Conservation (phyloP, 2,113 vertebrate genomes). For the Scopus umbretta region DNA sequence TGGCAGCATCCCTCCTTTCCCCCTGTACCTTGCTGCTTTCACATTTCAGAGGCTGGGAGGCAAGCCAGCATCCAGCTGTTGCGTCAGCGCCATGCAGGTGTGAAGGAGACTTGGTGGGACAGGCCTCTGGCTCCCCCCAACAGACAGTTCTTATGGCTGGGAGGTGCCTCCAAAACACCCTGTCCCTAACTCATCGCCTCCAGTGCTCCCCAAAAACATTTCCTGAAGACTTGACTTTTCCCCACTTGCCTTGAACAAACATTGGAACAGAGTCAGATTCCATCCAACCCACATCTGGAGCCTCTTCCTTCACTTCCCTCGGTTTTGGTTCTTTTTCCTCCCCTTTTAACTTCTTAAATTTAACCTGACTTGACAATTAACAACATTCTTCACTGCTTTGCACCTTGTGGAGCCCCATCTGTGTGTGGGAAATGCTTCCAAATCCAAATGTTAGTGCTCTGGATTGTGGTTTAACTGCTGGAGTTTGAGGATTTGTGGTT, state of each 20-base stretch:
- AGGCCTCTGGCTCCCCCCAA: not conserved
- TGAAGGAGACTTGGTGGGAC: not conserved
- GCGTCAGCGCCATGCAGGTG: fast-evolving
- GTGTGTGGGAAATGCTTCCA: slow-evolving; percentile 7
- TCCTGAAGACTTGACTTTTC: not conserved
- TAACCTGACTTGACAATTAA: slow-evolving; percentile 44
- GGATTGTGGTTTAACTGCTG: not conserved
- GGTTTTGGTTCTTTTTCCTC: not conserved
- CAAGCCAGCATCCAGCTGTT: not conserved
- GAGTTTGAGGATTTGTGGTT: not conserved
- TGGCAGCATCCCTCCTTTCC: not conserved
- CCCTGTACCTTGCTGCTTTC: not conserved
- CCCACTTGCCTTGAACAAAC: not conserved
- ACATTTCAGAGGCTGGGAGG: not conserved
- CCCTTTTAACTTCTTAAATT: slow-evolving; percentile 20
- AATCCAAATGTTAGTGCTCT: slow-evolving; percentile 11
- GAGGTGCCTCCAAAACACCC: not conserved
- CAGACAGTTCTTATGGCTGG: not conserved
- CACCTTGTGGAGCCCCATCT: slow-evolving; percentile 55
- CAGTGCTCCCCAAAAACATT: not conserved
- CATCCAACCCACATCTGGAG: not conserved
- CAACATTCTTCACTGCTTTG: slow-evolving; percentile 36
- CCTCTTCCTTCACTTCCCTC: not conserved
- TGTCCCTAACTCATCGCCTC: not conserved
- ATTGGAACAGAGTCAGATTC: not conserved